Conservation (phyloP, 1,140 invertebrate genomes). For the Sycophaga agraensis region DNA sequence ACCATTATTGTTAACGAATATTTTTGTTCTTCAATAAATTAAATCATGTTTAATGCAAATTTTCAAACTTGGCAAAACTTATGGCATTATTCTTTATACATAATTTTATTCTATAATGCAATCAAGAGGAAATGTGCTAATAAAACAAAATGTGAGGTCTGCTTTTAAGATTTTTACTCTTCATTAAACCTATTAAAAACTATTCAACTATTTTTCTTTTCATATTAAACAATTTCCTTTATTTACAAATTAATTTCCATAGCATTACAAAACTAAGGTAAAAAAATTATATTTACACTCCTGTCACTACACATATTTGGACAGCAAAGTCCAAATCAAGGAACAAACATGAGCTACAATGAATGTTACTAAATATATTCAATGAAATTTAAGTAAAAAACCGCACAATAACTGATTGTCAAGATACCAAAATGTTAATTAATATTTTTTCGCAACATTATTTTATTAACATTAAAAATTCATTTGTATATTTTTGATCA, state of each 20-base stretch:
- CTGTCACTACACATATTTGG: constrained; percentile 29
- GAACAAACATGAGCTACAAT: background rate
- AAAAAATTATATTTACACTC: constrained; percentile 37
- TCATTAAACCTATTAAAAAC: constrained; percentile 8
- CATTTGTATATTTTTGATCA: no score
- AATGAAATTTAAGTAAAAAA: constrained; percentile 4
- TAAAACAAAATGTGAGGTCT: constrained; percentile 17
- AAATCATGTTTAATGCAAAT: no score
- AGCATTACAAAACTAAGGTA: constrained; percentile 35
- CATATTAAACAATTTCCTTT: constrained; percentile 50
- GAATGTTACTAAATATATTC: background rate
- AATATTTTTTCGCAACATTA: no score
- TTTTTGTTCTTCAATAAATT: no score
- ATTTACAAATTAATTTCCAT: constrained; percentile 48
- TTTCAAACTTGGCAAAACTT: background rate
- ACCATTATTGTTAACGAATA: background rate
- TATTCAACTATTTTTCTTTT: constrained; percentile 21
- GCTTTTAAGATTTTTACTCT: constrained; percentile 18
- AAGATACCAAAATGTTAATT: constrained; percentile 29
- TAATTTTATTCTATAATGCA: background rate
- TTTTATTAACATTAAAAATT: no score
- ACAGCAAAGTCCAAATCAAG: constrained; percentile 21
- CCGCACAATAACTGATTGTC: background rate
- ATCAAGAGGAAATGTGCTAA: constrained; percentile 2
- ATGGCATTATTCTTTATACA: background rate